phyloP scores from a whole-genome alignment of 2,113 vertebrate genomes.

The Protobothrops flavoviridis region DNA sequence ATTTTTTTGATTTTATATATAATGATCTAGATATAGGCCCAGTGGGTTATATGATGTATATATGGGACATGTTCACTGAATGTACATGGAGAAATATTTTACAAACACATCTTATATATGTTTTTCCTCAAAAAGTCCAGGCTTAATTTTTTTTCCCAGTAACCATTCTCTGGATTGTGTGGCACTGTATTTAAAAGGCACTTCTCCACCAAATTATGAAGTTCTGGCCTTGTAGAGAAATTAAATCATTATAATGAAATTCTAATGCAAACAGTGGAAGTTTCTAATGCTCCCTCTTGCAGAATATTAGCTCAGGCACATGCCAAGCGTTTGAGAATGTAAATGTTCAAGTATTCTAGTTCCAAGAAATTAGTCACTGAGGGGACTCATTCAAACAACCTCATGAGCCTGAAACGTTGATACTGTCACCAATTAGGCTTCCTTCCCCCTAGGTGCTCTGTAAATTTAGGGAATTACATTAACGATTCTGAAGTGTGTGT shows the following conservation, averaged over 20 bases:
- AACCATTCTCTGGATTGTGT: not conserved
- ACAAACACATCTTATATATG: not conserved
- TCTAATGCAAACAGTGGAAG: not conserved
- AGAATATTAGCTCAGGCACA: not conserved
- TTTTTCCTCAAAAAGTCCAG: too few relatives aligned
- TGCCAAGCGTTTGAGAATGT: not conserved
- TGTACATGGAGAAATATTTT: not conserved
- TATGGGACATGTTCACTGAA: not conserved
- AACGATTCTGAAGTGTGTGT: not conserved
- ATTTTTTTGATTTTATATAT: not conserved
- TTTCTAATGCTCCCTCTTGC: not conserved
- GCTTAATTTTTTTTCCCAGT: not conserved
- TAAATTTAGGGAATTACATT: not conserved
- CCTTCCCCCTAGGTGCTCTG: not conserved
- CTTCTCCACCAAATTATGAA: not conserved
- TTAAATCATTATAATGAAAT: not conserved
- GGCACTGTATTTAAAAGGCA: not conserved
- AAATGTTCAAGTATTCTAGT: not conserved
- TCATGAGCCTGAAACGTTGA: not conserved
- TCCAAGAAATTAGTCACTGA: not conserved
- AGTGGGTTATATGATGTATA: not conserved
- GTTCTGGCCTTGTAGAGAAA: not conserved
- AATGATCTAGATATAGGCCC: not conserved
- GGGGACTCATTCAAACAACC: not conserved
- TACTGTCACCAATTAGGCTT: not conserved